Evolutionary conservation across 92 coral and sea anemone genomes (phyloP), one percentile per base, ranked within the genome.

Genomic region (Zoanthus gigantus): DNA sequence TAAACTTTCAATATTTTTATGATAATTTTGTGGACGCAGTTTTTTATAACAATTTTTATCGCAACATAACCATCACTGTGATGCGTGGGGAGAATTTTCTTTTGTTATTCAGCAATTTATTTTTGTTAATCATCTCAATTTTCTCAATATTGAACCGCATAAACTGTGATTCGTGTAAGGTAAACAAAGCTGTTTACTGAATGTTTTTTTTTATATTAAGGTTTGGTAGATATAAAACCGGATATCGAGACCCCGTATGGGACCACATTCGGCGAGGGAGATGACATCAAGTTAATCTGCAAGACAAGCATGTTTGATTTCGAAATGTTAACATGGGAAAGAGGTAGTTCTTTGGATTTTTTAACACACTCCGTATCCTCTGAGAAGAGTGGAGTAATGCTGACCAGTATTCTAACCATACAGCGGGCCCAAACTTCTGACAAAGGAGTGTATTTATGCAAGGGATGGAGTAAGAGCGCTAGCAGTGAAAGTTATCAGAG

Each of bases 391-490:
- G 85, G 85, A 54, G 85, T 28, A 23, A 65, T 28, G 85, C 74
- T 87, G 74, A 76, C 88, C 13, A 88, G 37, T 50, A 71, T 45
- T 57, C 37, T 91, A 47, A 73, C 81, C 13, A 23, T 83, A 42
- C 71, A 29, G 30, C 54, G 76, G 69, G 88, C 89, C 17, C 82
- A 74, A 47, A 15, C 79, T 28, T 57, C 69, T 15, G 98, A 94
- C 84, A 91, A 88, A 48, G 98, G 92, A 5, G 90, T 87, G 77
- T 95, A 95, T 28, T 12, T 83, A 9, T 93, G 96, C 78, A 60
- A 83, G 88, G 98, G 98, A 0, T 93, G 92, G 92, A 95, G 78
- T 4, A 76, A 75, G 29, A 90, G 90, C 23, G 23, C 23, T 23
- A 23, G 23, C 66, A 92, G 84, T 37, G 61, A 86, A 18, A 89